Conservation (phyloP, 2,113 vertebrate genomes). For the Gopherus evgoodei region DNA sequence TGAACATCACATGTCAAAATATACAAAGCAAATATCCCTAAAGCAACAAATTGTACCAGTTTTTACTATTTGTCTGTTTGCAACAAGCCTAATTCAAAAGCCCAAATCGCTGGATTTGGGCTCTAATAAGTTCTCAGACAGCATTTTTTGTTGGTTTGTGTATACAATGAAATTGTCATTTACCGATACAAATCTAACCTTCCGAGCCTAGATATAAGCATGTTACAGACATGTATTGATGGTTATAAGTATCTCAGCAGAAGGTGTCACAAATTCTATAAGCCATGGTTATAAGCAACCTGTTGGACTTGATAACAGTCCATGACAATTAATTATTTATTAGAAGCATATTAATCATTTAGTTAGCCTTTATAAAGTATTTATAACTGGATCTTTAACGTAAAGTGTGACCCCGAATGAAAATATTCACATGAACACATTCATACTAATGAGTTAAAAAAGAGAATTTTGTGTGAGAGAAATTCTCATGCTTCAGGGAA, state of each 20-base stretch:
- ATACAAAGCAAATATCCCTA: too few relatives aligned
- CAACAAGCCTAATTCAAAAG: too few relatives aligned
- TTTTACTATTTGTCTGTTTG: too few relatives aligned
- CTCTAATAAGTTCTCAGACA: too few relatives aligned
- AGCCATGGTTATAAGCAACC: background rate
- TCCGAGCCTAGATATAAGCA: background rate
- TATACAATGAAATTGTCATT: too few relatives aligned
- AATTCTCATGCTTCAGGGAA: background rate
- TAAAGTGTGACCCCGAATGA: slow-evolving; percentile 26
- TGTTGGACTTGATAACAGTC: background rate
- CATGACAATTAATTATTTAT: slow-evolving; percentile 5
- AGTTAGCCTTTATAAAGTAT: background rate
- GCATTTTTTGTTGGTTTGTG: too few relatives aligned
- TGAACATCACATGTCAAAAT: too few relatives aligned
- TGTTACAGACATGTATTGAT: background rate
- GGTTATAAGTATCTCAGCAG: background rate
- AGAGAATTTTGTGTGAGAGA: background rate
- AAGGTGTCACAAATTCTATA: background rate
- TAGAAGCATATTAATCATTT: background rate
- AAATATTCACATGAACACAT: background rate
- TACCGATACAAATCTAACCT: too few relatives aligned
- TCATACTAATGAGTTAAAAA: slow-evolving; percentile 39
- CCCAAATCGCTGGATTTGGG: too few relatives aligned
- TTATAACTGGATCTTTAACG: slow-evolving; percentile 35
- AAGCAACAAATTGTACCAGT: too few relatives aligned